Base-by-base conservation (phyloP, 2,113 vertebrate genomes). In the Cyanoliseus patagonus region DNA sequence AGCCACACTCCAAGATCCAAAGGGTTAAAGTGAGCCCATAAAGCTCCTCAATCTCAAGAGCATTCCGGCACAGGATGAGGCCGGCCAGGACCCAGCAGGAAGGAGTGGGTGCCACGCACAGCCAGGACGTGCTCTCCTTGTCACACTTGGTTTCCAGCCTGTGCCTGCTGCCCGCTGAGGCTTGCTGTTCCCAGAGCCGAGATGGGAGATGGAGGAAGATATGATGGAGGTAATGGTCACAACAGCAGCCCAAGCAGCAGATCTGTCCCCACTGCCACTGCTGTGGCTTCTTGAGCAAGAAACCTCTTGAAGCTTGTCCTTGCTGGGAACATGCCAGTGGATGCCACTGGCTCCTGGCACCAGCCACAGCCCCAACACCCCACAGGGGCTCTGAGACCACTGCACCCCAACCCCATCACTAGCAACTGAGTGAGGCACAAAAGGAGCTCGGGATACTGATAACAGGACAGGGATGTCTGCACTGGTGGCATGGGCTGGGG, bases 1-100 rank as follows among this genome's bases (percentile, higher is more conserved):
- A 12, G 69, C 61, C 3, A 8, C 1, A 1, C 33, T 77, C 4
- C 0, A 6, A 63, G 69, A 57, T 41, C 1, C 2, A 55, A 68
- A 17, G 70, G 62, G 68, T 79, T 68, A 69, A 87, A 30, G 44
- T 1, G 23, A 94, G 47, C 30, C 77, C 51, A 35, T 41, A 75
- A 86, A 90, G 44, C 24, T 22, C 44, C 11, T 59, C 1, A 0
- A 33, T 61, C n/a, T 92, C 10, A 3, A 62, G 37, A 88, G 46
- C 7, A 9, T 22, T 24, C 4, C 0, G 2, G 82, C 1, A 1
- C 1, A 8, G 9, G 70, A 62, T 5, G 3, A 83, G 67, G 33
- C 55, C 2, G 0, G 68, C 51, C 42, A 14, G 73, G 80, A 64
- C 9, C 17, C 67, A n/a, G 30, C 44, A 39, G 0, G 12, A 78